phyloP scores from a whole-genome alignment of 2,888 invertebrate genomes.

The Microctonus brassicae region DNA sequence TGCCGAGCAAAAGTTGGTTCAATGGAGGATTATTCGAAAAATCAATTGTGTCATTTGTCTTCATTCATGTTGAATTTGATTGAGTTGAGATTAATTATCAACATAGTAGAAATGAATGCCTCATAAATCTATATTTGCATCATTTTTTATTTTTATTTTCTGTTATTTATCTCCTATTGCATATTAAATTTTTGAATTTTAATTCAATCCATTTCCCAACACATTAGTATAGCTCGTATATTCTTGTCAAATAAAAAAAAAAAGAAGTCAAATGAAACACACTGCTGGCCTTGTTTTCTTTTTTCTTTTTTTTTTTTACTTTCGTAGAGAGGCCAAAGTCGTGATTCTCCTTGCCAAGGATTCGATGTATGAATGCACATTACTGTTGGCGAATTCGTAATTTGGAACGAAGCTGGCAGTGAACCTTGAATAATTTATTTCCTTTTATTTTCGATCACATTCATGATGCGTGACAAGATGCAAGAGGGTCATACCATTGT shows the following conservation, averaged over 20 bases:
- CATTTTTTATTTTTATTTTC: neutral
- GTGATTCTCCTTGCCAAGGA: neutral
- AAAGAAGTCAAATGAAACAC: neutral
- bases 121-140: neutral
- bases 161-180: neutral
- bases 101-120: too few relatives aligned
- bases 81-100: conserved; percentile 2
- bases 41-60: conserved; percentile 17
- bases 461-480: conserved; percentile 39
- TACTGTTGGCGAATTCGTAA: conserved; percentile 7
- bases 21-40: too few relatives aligned
- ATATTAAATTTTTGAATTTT: neutral
- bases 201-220: neutral
- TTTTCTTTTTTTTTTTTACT: neutral
- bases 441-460: conserved; percentile 21
- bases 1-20: too few relatives aligned
- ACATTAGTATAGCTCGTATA: neutral
- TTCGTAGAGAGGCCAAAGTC: neutral
- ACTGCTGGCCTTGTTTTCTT: neutral
- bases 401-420: conserved; percentile 19
- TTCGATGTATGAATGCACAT: neutral
- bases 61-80: conserved; percentile 9
- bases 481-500: conserved; percentile 26
- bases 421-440: conserved; percentile 25
- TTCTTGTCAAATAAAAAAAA: neutral